Percentiles rank a stretch among this genome's conserved stretches.
These are phyloP conservation scores for Toxotes chatareus DNA, from an alignment of 2,113 vertebrate species.

Conservation along the genomic window DNA sequence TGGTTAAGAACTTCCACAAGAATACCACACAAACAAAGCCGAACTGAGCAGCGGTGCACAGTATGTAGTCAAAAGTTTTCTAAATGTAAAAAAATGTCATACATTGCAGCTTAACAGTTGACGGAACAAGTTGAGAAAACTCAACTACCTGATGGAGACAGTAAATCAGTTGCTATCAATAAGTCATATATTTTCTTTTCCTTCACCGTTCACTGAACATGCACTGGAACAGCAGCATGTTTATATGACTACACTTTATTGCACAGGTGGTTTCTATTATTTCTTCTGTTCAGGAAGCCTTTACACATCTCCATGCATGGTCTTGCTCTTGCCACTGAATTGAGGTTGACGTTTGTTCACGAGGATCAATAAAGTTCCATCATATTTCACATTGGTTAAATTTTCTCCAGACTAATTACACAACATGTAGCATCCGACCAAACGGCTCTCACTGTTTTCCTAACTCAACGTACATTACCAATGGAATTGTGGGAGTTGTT, in stretches of 20 bases:
- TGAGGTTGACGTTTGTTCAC: background rate
- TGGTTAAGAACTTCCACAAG: background rate
- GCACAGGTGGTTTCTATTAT: background rate
- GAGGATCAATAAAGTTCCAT: background rate
- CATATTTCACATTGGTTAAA: background rate
- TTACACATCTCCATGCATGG: background rate
- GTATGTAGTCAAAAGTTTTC: background rate
- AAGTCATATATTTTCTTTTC: too few relatives aligned
- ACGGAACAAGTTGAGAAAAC: too few relatives aligned
- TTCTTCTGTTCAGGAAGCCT: background rate
- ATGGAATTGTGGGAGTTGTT: constrained; percentile 41
- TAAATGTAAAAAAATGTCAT: background rate
- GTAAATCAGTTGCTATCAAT: too few relatives aligned
- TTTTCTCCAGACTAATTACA: background rate
- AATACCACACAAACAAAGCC: background rate
- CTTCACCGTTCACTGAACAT: background rate
- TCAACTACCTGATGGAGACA: too few relatives aligned
- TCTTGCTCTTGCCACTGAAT: background rate
- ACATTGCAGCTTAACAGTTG: background rate
- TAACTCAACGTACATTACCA: background rate
- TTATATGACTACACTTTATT: background rate
- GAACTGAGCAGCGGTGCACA: background rate
- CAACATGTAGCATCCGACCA: constrained; percentile 11
- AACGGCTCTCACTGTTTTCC: constrained; percentile 18
- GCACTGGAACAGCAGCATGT: background rate